Conservation (phyloP, 2,888 invertebrate species). For the Graphium colonna region DNA sequence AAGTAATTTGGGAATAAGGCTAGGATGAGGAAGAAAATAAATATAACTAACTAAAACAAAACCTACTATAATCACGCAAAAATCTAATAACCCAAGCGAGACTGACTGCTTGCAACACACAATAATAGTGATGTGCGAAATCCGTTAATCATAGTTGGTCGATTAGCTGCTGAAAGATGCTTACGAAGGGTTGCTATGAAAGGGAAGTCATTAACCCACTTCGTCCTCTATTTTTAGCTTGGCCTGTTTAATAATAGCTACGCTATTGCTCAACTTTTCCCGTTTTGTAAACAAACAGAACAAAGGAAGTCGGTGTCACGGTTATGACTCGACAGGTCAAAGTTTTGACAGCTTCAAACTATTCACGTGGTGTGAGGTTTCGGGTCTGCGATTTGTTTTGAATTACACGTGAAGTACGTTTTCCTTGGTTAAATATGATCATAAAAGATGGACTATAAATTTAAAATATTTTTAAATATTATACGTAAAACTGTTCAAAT, state of each 20-base stretch:
- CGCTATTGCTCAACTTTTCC: slow-evolving; percentile 31
- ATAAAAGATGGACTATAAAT: too few relatives aligned
- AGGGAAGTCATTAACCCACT: slow-evolving; percentile 63
- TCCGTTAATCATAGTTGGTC: slow-evolving; percentile 3
- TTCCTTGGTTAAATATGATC: too few relatives aligned
- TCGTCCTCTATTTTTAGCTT: slow-evolving; percentile 60
- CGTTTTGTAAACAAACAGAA: slow-evolving; percentile 26
- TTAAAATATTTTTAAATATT: too few relatives aligned
- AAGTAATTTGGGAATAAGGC: too few relatives aligned
- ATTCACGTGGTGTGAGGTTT: slow-evolving; percentile 20
- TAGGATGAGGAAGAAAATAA: too few relatives aligned
- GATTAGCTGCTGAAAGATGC: slow-evolving; percentile 22
- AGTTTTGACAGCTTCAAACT: slow-evolving; percentile 21
- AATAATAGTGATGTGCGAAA: not conserved
- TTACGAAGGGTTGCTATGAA: slow-evolving; percentile 41
- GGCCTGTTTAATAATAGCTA: slow-evolving; percentile 39
- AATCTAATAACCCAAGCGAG: too few relatives aligned
- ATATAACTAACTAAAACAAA: too few relatives aligned
- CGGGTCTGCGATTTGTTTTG: slow-evolving; percentile 3
- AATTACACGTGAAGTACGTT: not conserved
- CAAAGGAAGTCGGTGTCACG: slow-evolving; percentile 25
- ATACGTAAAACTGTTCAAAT: too few relatives aligned
- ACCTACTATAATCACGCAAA: too few relatives aligned
- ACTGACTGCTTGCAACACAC: too few relatives aligned
- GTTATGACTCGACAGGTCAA: slow-evolving; percentile 13